These are phyloP conservation scores for Drosophila formosana DNA, from an alignment of 2,888 invertebrate genomes.

Conservation along the genomic window DNA sequence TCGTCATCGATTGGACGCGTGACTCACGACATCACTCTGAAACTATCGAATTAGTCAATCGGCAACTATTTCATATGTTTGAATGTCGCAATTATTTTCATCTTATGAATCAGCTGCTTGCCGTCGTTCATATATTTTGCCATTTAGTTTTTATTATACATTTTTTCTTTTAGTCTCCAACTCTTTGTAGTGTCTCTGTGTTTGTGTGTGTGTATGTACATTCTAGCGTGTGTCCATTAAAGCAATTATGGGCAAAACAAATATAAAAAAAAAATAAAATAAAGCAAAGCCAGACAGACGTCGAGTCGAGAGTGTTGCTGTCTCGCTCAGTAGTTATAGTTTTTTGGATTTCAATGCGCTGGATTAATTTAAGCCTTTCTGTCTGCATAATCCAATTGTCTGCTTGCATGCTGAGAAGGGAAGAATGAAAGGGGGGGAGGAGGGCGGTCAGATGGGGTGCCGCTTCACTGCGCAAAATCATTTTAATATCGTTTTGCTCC, in stretches of 20 bases:
- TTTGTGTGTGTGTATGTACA: constrained; percentile 2
- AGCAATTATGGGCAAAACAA: constrained; percentile 50
- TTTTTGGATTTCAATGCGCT: constrained; percentile 25
- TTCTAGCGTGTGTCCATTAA: constrained; percentile 57
- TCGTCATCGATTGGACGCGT: constrained; percentile 33
- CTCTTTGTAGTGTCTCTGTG: background rate
- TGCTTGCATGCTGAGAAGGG: constrained; percentile 17
- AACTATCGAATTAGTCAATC: constrained; percentile 26
- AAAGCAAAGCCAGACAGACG: constrained; percentile 1
- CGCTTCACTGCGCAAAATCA: constrained; percentile 60
- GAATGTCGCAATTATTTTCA: constrained; percentile 24
- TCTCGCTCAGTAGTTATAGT: constrained; percentile 24
- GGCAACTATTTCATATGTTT: constrained; percentile 19
- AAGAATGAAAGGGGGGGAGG: background rate
- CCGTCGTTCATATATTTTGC: constrained; percentile 58
- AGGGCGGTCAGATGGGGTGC: constrained; percentile 9
- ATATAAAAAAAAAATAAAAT: background rate
- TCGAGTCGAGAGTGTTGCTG: constrained; percentile 8
- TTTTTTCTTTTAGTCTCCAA: constrained; percentile 23
- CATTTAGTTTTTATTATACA: constrained; percentile 26
- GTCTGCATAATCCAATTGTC: constrained; percentile 63
- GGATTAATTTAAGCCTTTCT: constrained; percentile 55
- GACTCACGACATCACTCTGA: constrained; percentile 40
- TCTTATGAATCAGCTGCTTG: constrained; percentile 64
- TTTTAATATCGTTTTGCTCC: constrained; percentile 33